phyloP scores from a whole-genome alignment of 2,797 vertebrate species.

The Craterocephalus amniculus region DNA sequence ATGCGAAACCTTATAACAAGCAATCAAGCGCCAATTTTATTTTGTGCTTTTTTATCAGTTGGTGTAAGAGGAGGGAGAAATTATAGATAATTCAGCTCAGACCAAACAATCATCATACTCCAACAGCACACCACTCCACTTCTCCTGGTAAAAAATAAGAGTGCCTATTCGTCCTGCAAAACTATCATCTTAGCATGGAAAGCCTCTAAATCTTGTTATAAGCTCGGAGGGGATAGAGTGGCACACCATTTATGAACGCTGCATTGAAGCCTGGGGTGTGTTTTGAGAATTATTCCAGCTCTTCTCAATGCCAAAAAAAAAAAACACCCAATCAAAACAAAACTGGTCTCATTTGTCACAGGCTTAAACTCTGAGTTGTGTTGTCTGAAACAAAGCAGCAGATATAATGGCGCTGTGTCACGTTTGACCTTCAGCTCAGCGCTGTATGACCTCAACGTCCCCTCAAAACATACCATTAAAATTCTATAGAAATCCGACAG shows the following conservation, averaged over 20 bases:
- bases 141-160: slow-evolving; percentile 56
- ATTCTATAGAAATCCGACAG: not conserved
- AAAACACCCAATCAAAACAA: slow-evolving; percentile 44
- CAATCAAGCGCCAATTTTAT: slow-evolving; percentile 31
- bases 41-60: slow-evolving; percentile 32
- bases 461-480: slow-evolving; percentile 25
- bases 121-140: slow-evolving; percentile 52
- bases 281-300: slow-evolving; percentile 68
- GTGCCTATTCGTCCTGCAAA: slow-evolving; percentile 68
- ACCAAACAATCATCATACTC: slow-evolving; percentile 35
- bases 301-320: slow-evolving; percentile 48
- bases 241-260: slow-evolving; percentile 75
- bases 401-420: slow-evolving; percentile 17
- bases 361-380: slow-evolving; percentile 43
- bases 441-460: slow-evolving; percentile 19
- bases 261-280: slow-evolving; percentile 64
- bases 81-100: slow-evolving; percentile 21
- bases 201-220: slow-evolving; percentile 81
- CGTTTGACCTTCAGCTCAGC: slow-evolving; percentile 45
- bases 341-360: slow-evolving; percentile 53
- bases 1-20: slow-evolving; percentile 21
- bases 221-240: slow-evolving; percentile 80
- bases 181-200: slow-evolving; percentile 75
- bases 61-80: slow-evolving; percentile 19
- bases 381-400: slow-evolving; percentile 30